Conservation (phyloP, 1,140 invertebrate genomes). For the Ceratina australensis region DNA sequence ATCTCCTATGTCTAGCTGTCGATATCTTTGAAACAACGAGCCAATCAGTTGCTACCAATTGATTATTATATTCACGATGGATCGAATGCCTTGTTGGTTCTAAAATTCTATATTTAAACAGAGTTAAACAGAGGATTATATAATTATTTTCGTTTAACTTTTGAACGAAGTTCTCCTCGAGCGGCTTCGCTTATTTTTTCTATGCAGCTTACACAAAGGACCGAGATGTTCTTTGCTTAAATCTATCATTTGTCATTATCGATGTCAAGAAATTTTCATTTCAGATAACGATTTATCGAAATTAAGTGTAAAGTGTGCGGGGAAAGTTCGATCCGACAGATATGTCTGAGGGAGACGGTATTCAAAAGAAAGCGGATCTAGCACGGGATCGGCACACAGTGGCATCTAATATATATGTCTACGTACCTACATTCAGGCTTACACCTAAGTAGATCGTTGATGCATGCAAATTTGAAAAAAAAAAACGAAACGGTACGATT, state of each 20-base stretch:
- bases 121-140: not conserved
- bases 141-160: not conserved
- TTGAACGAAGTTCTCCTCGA: not conserved
- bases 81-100: not conserved
- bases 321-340: not conserved
- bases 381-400: slow-evolving; percentile 23
- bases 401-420: slow-evolving; percentile 41
- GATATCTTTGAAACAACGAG: slow-evolving; percentile 15
- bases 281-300: not conserved
- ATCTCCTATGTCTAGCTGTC: slow-evolving; percentile 13
- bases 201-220: not conserved
- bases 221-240: not conserved
- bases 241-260: not conserved
- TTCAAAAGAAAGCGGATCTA: slow-evolving; percentile 11
- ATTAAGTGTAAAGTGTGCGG: not conserved
- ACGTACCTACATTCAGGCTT: slow-evolving; percentile 48
- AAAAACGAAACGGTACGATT: slow-evolving; percentile 13
- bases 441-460: slow-evolving; percentile 49
- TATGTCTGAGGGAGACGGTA: not conserved
- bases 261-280: not conserved
- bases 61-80: not conserved
- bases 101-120: not conserved
- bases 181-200: not conserved
- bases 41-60: slow-evolving; percentile 9
- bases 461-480: slow-evolving; percentile 47